Conservation (phyloP, 2,113 vertebrate species). For the Pelusios castaneus region DNA sequence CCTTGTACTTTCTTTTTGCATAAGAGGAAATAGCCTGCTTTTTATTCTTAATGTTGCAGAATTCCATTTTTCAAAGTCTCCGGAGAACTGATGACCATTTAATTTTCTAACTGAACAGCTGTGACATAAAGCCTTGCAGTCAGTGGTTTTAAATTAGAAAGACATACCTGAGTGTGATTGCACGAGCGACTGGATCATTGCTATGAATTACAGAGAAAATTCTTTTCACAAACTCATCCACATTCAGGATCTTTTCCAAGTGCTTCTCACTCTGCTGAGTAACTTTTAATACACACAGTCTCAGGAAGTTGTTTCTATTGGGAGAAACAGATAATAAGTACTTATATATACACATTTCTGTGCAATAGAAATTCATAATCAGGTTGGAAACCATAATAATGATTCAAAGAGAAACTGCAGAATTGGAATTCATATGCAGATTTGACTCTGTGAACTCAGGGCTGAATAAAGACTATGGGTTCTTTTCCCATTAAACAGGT, state of each 20-base stretch:
- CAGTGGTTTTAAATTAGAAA: neutral
- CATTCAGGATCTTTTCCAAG: slow-evolving; percentile 97
- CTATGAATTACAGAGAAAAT: slow-evolving; percentile 98
- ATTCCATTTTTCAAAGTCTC: neutral
- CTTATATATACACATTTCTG: neutral
- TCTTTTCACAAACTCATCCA: slow-evolving; percentile 98
- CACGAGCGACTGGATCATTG: slow-evolving; percentile 96
- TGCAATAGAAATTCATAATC: neutral
- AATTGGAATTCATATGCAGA: no score
- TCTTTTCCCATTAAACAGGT: no score
- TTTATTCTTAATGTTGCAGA: neutral
- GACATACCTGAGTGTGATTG: slow-evolving; percentile 92
- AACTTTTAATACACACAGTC: slow-evolving; percentile 96
- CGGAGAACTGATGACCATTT: neutral
- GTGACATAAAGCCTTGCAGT: neutral
- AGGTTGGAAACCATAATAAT: neutral
- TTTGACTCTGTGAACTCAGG: no score
- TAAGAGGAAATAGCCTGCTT: accelerated
- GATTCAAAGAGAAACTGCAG: no score
- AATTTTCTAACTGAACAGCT: neutral
- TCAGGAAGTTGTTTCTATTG: slow-evolving; percentile 94
- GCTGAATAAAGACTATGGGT: no score
- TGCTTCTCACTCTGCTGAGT: slow-evolving; percentile 99
- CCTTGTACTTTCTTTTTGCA: neutral
- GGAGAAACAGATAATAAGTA: neutral